phyloP scores from a whole-genome alignment of 1,140 invertebrate species.

The Calliopsis andreniformis region DNA sequence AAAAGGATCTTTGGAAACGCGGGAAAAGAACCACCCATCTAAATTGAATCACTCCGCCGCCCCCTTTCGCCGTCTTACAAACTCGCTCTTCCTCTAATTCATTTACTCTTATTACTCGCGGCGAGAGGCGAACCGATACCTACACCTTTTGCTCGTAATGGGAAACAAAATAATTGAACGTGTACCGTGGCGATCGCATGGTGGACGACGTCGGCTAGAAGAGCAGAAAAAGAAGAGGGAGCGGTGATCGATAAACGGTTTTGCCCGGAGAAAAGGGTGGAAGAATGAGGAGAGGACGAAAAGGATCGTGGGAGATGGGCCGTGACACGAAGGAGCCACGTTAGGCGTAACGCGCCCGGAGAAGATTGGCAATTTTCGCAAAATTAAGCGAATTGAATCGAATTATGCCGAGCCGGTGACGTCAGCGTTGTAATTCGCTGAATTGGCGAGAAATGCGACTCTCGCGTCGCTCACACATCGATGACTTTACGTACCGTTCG shows the following conservation, averaged over 20 bases:
- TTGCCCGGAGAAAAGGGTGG: not conserved
- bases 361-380: constrained; percentile 79
- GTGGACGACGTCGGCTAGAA: too few relatives aligned
- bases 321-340: constrained; percentile 61
- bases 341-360: constrained; percentile 53
- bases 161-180: not conserved
- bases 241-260: constrained; percentile 51
- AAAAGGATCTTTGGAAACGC: constrained; percentile 42
- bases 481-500: constrained; percentile 26
- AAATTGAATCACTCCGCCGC: constrained; percentile 50
- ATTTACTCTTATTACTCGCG: constrained; percentile 15
- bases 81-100: constrained; percentile 20
- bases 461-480: constrained; percentile 47
- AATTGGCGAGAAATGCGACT: constrained; percentile 77
- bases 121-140: not conserved
- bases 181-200: not conserved
- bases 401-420: constrained; percentile 79
- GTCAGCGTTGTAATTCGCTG: constrained; percentile 77
- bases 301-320: constrained; percentile 40
- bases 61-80: not conserved
- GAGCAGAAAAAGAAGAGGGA: constrained; percentile 16
- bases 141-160: not conserved
- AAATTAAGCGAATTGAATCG: constrained; percentile 80
- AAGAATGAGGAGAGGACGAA: constrained; percentile 7
- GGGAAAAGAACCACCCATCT: constrained; percentile 41